Evolutionary conservation across 2,888 invertebrate species (phyloP).

Genomic region (Idaea straminata): DNA sequence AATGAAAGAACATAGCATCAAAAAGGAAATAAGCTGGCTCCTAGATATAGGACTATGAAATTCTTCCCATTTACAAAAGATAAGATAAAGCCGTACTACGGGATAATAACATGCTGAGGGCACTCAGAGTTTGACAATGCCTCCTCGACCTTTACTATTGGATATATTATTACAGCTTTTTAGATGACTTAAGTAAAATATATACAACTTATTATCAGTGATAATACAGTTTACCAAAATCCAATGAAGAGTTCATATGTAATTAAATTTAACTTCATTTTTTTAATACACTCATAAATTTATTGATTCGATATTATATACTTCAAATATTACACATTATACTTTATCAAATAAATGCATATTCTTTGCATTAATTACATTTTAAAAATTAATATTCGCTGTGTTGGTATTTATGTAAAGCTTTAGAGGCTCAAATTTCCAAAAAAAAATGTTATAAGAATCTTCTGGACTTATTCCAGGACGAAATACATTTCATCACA

Average conservation of each 20-base stretch:
- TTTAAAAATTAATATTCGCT: too few relatives aligned
- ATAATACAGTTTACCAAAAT: neutral
- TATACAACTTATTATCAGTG: neutral
- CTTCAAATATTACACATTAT: too few relatives aligned
- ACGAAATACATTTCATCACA: constrained; percentile 44
- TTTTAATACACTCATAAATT: too few relatives aligned
- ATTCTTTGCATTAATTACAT: too few relatives aligned
- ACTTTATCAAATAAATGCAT: too few relatives aligned
- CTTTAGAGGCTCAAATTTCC: too few relatives aligned
- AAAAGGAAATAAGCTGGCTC: constrained; percentile 12
- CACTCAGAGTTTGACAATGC: constrained; percentile 48
- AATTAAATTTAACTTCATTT: too few relatives aligned
- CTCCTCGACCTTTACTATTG: constrained; percentile 38
- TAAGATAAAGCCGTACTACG: constrained; percentile 29
- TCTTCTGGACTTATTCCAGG: neutral
- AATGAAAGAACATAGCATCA: constrained; percentile 8
- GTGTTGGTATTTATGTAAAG: too few relatives aligned
- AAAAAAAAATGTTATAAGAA: too few relatives aligned
- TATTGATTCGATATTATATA: too few relatives aligned
- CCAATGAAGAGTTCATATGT: too few relatives aligned
- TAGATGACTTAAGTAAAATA: neutral
- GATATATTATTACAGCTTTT: constrained; percentile 28
- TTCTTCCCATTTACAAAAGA: constrained; percentile 23
- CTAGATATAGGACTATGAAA: constrained; percentile 13
- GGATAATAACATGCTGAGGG: constrained; percentile 41